phyloP scores from a whole-genome alignment of 2,888 invertebrate genomes.

The Pocota personata region DNA sequence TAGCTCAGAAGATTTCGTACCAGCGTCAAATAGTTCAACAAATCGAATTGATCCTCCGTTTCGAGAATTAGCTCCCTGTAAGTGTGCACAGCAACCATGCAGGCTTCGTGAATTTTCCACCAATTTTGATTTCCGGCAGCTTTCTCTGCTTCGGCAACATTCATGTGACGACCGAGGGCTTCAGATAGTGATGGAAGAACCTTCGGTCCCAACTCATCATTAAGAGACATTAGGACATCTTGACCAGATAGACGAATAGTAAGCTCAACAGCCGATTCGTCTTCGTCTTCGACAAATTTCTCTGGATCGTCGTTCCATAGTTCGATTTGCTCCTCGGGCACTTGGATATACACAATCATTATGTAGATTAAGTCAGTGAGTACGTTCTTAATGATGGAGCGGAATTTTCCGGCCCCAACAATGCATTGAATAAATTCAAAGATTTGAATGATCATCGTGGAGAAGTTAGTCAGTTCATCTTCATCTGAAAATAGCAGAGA shows the following conservation, averaged over 20 bases:
- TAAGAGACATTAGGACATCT: conserved; percentile 84
- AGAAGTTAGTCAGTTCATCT: conserved; percentile 87
- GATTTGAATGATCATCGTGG: conserved; percentile 86
- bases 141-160: conserved; percentile 84
- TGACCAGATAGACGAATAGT: conserved; percentile 87
- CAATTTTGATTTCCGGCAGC: conserved; percentile 83
- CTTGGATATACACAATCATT: conserved; percentile 87
- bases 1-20: conserved; percentile 80
- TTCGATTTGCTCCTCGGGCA: conserved; percentile 87
- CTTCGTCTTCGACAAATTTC: conserved; percentile 88
- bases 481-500: conserved; percentile 74
- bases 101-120: conserved; percentile 88
- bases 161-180: conserved; percentile 85
- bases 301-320: conserved; percentile 86
- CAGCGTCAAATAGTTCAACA: conserved; percentile 81
- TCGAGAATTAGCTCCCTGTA: conserved; percentile 82
- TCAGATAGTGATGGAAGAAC: conserved; percentile 85
- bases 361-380: conserved; percentile 87
- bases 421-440: conserved; percentile 88
- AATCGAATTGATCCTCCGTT: conserved; percentile 81
- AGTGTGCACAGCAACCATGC: conserved; percentile 86
- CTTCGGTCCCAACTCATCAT: conserved; percentile 84
- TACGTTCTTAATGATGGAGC: conserved; percentile 85
- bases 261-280: conserved; percentile 85
- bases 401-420: conserved; percentile 85